Percentiles rank a stretch among this genome's conserved stretches.
These are phyloP conservation scores for Sipha flava DNA, from an alignment of 1,140 invertebrate genomes.

Conservation along the genomic window DNA sequence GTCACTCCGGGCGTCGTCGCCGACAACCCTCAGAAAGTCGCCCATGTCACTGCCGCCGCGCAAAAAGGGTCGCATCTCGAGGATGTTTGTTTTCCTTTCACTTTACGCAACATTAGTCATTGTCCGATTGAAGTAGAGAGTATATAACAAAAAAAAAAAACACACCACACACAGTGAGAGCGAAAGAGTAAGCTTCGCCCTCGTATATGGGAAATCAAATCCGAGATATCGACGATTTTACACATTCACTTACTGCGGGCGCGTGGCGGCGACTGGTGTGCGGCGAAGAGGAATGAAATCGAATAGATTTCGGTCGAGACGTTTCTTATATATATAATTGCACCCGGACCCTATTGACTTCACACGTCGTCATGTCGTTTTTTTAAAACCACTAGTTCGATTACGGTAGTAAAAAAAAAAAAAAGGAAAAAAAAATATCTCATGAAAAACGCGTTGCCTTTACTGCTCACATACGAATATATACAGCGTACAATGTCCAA, in stretches of 20 bases:
- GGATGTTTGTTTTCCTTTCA: slow-evolving; percentile 8
- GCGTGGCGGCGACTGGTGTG: background rate
- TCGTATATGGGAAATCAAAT: background rate
- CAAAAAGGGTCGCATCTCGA: background rate
- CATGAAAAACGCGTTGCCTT: no score
- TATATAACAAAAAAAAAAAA: background rate
- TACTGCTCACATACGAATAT: no score
- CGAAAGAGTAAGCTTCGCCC: no score
- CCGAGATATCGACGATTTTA: background rate
- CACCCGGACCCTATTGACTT: background rate
- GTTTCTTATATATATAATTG: background rate
- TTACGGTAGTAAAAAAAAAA: background rate
- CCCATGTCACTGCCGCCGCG: slow-evolving; percentile 1
- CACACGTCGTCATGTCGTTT: background rate
- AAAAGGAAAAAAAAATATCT: no score
- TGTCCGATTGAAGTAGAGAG: slow-evolving; percentile 3
- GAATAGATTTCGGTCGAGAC: background rate
- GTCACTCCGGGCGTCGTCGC: background rate
- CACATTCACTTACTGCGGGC: background rate
- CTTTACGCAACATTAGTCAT: slow-evolving; percentile 25
- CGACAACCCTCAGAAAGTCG: background rate
- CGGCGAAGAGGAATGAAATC: slow-evolving; percentile 1
- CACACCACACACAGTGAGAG: no score
- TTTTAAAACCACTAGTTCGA: slow-evolving; percentile 6
- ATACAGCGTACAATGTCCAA: no score